phyloP scores from a whole-genome alignment of 2,113 vertebrate species.

The Seriola quinqueradiata region DNA sequence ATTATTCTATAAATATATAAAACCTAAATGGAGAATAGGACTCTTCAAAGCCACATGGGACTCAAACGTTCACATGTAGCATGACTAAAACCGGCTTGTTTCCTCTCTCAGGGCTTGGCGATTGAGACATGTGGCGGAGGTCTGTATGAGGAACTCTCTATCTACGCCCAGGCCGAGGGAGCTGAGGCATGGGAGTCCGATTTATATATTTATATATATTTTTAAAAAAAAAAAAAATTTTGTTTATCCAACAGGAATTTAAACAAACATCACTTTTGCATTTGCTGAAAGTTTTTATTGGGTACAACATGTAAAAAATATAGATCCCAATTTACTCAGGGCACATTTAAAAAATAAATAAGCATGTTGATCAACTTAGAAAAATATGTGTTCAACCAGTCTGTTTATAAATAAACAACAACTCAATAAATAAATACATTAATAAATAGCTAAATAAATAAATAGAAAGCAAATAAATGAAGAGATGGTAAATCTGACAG shows the following conservation, averaged over 20 bases:
- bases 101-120: conserved; percentile 86
- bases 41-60: not conserved
- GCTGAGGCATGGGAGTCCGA: conserved; percentile 89
- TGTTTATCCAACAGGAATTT: no score
- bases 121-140: conserved; percentile 87
- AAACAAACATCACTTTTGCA: no score
- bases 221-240: no score
- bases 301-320: no score
- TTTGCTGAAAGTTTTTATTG: no score
- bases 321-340: no score
- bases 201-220: no score
- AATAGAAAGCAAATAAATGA: not conserved
- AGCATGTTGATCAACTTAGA: no score
- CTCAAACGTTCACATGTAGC: not conserved
- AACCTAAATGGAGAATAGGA: not conserved
- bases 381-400: not conserved
- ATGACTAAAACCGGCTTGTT: not conserved
- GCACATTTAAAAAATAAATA: no score
- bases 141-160: conserved; percentile 93
- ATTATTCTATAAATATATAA: not conserved
- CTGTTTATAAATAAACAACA: not conserved
- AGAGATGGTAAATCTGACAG: not conserved
- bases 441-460: not conserved
- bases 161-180: conserved; percentile 78
- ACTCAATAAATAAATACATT: conserved; percentile 1